Evolutionary conservation across 2,888 invertebrate species (phyloP).

Genomic region (Cheilosia vulpina): DNA sequence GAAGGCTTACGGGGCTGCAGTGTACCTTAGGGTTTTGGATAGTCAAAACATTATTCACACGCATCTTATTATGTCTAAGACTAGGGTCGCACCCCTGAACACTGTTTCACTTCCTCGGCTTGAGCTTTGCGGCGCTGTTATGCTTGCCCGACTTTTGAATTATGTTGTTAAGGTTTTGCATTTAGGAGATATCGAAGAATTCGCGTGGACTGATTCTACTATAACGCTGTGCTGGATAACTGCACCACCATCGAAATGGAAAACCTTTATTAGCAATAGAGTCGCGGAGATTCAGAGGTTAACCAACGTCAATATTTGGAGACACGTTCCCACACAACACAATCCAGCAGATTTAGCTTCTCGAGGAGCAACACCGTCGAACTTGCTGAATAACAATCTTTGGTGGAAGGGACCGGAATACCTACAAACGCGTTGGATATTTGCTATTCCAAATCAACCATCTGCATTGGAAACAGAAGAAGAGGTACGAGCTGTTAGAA

Average conservation of each 20-base stretch:
- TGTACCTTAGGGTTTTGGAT: no score
- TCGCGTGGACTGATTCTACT: conserved; percentile 66
- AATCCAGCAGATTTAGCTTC: conserved; percentile 70
- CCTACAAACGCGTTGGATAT: no score
- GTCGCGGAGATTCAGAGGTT: conserved; percentile 48
- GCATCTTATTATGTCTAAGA: conserved; percentile 23
- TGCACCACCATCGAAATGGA: conserved; percentile 30
- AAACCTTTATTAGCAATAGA: conserved; percentile 64
- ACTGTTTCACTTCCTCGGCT: conserved; percentile 52
- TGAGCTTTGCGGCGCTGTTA: conserved; percentile 55
- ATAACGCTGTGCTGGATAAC: conserved; percentile 58
- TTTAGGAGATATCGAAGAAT: background rate
- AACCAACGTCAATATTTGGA: conserved; percentile 26
- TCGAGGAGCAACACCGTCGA: no score
- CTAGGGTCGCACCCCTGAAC: conserved; percentile 56
- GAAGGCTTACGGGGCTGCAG: accelerated
- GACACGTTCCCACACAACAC: conserved; percentile 47
- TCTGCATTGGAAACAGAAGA: no score
- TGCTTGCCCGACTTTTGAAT: conserved; percentile 50
- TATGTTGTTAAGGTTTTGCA: background rate
- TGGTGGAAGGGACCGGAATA: no score
- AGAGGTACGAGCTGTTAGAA: no score
- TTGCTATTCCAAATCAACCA: no score
- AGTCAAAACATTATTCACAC: no score
- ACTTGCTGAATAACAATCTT: no score